Base-by-base conservation (phyloP, 2,797 vertebrate genomes). In the Diplodus sargus region DNA sequence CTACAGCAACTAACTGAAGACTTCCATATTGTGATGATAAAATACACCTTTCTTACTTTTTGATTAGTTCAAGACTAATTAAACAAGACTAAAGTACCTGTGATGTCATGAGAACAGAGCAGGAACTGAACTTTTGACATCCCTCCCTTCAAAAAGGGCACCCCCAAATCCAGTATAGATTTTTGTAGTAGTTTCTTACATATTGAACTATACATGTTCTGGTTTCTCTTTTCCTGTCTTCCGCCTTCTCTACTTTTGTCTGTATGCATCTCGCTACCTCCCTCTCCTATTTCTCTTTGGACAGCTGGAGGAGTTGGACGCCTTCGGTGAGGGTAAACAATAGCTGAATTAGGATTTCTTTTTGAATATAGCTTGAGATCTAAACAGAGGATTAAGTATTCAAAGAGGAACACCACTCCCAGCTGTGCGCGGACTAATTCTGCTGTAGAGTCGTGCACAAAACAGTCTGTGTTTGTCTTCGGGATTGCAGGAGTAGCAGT, bases 231-330 rank as follows among this genome's bases (percentile, higher is more conserved):
- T 54, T 65, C 15, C 49, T 53, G 51, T 66, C 65, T 72, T 71
- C 43, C 17, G 22, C 45, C 34, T 53, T 59, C 62, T 78, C 73
- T 63, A 17, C 79, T 78, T 74, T 34, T 70, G 70, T 78, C 71
- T 76, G 48, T 70, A 61, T 74, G 34, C 56, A n/a, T 42, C 34
- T 76, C 54, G 20, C 61, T 69, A 57, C 74, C 62, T 79, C 58
- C 61, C 49, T 62, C 76, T 81, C 57, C 53, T 53, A 23, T 67
- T 67, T 79, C 61, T 83, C 84, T 87, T 88, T 86, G 81, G 82
- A 89, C 91, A 94, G 91, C 90, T 93, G 85, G 84, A 67, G 69
- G 57, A 89, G 70, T 77, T 91, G 85, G 76, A 87, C 49, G 59
- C 61, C 70, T 91, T 90, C 85, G 78, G 80, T 39, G 18, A 83